phyloP scores from a whole-genome alignment of 2,888 invertebrate species.

The Ichneumoninae sp. region DNA sequence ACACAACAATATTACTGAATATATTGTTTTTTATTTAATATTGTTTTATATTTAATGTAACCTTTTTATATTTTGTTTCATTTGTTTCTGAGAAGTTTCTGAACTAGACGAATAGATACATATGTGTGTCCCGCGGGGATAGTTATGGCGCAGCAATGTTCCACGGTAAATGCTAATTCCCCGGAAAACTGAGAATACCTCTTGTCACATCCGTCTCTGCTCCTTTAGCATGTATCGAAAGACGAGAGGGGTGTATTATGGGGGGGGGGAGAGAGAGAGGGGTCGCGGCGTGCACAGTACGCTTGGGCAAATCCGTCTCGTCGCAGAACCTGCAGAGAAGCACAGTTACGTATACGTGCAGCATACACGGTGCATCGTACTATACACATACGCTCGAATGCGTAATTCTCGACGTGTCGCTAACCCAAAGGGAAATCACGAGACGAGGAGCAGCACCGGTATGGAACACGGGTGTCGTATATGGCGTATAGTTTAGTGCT shows the following conservation, averaged over 20 bases:
- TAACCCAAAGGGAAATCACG: conserved; percentile 79
- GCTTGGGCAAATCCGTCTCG: conserved; percentile 29
- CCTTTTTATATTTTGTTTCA: not conserved
- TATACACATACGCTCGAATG: conserved; percentile 34
- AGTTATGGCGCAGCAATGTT: conserved; percentile 17
- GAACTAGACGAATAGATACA: conserved; percentile 24
- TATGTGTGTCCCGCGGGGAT: conserved; percentile 25
- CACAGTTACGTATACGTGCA: conserved; percentile 2
- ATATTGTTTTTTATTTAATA: not conserved
- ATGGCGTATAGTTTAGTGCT: conserved; percentile 11
- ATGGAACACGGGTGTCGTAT: not conserved
- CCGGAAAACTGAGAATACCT: conserved; percentile 35
- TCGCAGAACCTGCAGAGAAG: conserved; percentile 7
- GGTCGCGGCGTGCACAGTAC: conserved; percentile 22
- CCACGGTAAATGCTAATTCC: conserved; percentile 40
- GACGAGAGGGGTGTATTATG: conserved; percentile 23
- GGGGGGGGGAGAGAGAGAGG: not conserved
- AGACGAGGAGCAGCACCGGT: conserved; percentile 41
- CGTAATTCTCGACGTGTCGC: conserved; percentile 73
- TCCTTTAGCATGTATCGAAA: conserved; percentile 31
- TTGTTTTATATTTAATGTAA: not conserved
- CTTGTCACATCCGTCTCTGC: conserved; percentile 22
- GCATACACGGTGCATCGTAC: not conserved
- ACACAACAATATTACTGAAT: not conserved
- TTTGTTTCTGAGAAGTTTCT: not conserved